Conservation (phyloP, 2,888 invertebrate genomes). For the Dolichomitus sp. region DNA sequence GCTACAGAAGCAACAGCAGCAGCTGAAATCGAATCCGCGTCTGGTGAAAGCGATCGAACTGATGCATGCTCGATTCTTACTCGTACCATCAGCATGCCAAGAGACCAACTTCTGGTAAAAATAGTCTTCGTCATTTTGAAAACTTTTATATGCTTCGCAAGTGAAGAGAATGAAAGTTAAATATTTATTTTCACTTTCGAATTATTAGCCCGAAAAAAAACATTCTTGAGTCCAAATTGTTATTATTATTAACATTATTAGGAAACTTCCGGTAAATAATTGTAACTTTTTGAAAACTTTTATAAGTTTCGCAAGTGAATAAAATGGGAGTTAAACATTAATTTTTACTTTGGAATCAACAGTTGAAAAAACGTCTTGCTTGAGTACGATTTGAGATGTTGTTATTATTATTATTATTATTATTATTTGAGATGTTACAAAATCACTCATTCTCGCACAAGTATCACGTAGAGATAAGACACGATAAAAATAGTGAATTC, state of each 20-base stretch:
- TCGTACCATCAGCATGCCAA: constrained; percentile 65
- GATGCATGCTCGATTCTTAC: constrained; percentile 67
- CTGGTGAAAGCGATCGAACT: constrained; percentile 35
- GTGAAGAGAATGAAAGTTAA: background rate
- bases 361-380: too few species aligned
- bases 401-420: constrained; percentile 1
- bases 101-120: constrained; percentile 67
- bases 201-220: background rate
- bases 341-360: background rate
- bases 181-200: background rate
- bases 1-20: background rate
- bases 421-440: constrained; percentile 28
- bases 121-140: constrained; percentile 7
- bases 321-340: background rate
- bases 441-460: constrained; percentile 30
- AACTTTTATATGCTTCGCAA: background rate
- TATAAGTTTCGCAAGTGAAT: background rate
- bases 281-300: background rate
- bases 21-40: background rate
- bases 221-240: background rate
- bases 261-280: constrained; percentile 66
- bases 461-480: constrained; percentile 22
- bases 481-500: constrained; percentile 38
- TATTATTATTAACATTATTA: too few species aligned
- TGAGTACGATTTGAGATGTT: background rate